A percentile compares a stretch with the other conserved stretches of the same genome.
phyloP scores from a whole-genome alignment of 1,140 invertebrate species.

The Pseudomyrmex pallidus region DNA sequence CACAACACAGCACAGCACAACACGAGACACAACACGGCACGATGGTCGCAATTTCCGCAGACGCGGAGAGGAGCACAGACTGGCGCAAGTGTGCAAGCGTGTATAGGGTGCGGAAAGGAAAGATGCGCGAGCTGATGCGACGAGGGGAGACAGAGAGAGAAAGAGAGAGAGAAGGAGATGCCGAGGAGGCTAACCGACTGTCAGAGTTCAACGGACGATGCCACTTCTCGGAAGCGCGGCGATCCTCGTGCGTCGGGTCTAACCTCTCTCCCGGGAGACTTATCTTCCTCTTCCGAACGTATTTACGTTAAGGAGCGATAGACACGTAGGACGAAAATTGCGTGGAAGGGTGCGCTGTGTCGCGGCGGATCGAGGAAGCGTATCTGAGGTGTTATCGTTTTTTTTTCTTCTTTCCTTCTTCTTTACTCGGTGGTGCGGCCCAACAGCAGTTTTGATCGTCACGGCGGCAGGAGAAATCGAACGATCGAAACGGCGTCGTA shows the following conservation, averaged over 20 bases:
- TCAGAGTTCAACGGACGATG: conserved; percentile 71
- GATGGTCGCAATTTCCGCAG: conserved; percentile 64
- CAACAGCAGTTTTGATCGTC: conserved; percentile 58
- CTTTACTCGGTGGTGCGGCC: conserved; percentile 26
- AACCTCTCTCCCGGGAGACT: conserved; percentile 58
- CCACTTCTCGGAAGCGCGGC: conserved; percentile 62
- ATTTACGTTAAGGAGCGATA: conserved; percentile 6
- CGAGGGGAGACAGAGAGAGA: neutral
- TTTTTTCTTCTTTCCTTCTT: conserved; percentile 35
- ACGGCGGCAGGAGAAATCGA: conserved; percentile 44
- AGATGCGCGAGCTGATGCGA: conserved; percentile 61
- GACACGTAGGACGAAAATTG: neutral
- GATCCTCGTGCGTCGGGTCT: conserved; percentile 68
- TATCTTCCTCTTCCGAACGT: neutral
- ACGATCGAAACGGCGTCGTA: conserved; percentile 44
- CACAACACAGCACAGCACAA: conserved; percentile 29
- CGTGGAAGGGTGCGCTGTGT: conserved; percentile 40
- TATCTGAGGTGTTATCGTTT: conserved; percentile 2
- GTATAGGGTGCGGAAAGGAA: conserved; percentile 61
- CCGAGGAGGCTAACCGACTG: conserved; percentile 52
- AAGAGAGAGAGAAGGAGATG: neutral
- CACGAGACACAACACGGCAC: conserved; percentile 23
- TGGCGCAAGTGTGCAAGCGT: conserved; percentile 46
- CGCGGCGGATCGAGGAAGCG: conserved; percentile 14
- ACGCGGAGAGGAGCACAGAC: conserved; percentile 61